Base-by-base conservation (phyloP, 1,140 invertebrate genomes). In the Cepaea nemoralis region DNA sequence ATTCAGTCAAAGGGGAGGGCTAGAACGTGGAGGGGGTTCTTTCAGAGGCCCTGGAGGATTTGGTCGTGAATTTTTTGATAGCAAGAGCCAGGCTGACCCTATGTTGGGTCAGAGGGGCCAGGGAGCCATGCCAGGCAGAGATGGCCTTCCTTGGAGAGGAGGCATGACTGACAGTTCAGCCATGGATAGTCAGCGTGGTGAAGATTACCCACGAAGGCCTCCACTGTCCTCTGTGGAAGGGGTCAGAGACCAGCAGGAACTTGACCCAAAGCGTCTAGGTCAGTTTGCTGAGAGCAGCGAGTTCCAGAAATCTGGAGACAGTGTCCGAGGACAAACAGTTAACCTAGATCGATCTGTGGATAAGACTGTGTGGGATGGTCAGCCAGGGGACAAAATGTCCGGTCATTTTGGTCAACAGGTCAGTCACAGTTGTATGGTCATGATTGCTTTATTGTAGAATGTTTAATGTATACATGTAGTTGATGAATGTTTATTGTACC, bases 141-240 rank as follows among this genome's bases (percentile, higher is more conserved):
- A 35, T 19, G 73, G 27, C 45, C 82, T 69, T 24, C 16, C 42
- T 45, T 33, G 59, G 45, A 66, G 77, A 37, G 66, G 16, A 70
- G 81, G 81, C 35, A 77, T 67, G 69, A 81, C 78, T 12, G 67
- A 33, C 40, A 69, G 74, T 24, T 42, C 50, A 31, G 24, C 33
- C 69, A 40, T 70, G 14, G 80, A 59, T 6, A 50, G 70, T 45
- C 66, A 73, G 10, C 77, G 45, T 71, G 81, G 81, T 45, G 8
- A n/a, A 33, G 70, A 1, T 79, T 55, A n/a, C 73, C 77, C n/a
- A 75, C 73, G 22, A 80, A 45, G 55, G 81, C 50, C n/a, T n/a
- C n/a, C n/a, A n/a, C n/a, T n/a, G n/a, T n/a, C n/a, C n/a, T n/a
- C n/a, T n/a, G n/a, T n/a, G 50, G 50, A 2, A 45, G 71, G 50